Percentiles rank a stretch among this genome's conserved stretches.
Evolutionary conservation across 2,113 vertebrate species (phyloP).

Genomic region (Paramormyrops kingsleyae): DNA sequence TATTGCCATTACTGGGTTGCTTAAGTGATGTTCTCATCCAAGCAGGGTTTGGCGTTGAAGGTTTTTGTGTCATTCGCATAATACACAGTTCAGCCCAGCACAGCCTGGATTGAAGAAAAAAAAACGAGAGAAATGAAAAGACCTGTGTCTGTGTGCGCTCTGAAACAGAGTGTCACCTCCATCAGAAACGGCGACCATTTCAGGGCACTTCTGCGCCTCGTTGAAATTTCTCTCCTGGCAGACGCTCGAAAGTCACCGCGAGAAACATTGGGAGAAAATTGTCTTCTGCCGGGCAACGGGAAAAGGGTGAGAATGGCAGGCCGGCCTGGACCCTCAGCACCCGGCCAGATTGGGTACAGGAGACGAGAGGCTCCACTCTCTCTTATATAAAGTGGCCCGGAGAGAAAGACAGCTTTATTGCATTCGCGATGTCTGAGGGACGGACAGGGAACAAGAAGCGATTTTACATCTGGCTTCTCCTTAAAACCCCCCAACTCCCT

Average conservation of each 20-base stretch:
- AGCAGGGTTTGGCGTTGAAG: not conserved
- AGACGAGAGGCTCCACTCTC: not conserved
- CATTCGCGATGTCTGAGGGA: not conserved
- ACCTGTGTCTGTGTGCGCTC: not conserved
- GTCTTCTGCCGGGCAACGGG: not conserved
- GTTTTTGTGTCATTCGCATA: not conserved
- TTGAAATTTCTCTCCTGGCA: conserved; percentile 21
- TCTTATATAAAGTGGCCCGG: not conserved
- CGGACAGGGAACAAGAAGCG: not conserved
- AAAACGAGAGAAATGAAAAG: not conserved
- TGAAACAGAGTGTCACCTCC: conserved; percentile 33
- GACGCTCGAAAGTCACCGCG: not conserved
- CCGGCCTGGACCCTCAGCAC: not conserved
- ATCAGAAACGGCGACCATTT: conserved; percentile 26
- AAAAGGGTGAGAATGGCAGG: not conserved
- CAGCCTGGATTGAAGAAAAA: too few relatives aligned
- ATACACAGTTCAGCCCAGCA: not conserved
- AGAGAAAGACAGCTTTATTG: conserved; percentile 6
- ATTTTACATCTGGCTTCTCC: not conserved
- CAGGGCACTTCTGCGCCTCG: conserved; percentile 1
- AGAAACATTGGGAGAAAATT: conserved; percentile 16
- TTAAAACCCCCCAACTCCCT: not conserved
- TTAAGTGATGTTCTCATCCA: not conserved
- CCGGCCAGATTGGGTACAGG: not conserved
- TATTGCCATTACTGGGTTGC: not conserved